These are phyloP conservation scores for Alexandromys oeconomus DNA, from an alignment of 2,797 vertebrate genomes.

Conservation along the genomic window DNA sequence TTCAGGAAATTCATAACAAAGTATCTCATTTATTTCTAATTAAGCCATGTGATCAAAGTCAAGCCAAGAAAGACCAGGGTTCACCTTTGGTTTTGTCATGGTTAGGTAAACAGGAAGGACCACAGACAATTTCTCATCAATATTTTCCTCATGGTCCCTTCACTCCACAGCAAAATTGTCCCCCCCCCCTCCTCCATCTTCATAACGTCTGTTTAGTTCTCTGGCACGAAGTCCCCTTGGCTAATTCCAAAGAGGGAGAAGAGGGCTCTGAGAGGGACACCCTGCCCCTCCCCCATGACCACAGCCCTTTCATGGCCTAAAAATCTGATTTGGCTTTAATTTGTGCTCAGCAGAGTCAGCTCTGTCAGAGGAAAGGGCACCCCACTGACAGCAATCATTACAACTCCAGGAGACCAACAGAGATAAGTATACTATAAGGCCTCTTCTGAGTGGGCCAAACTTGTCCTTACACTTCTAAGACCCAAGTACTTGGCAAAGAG, in stretches of 20 bases:
- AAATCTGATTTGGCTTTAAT: constrained; percentile 83
- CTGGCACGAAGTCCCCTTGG: background rate
- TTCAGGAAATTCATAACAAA: constrained; percentile 5
- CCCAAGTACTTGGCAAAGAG: constrained; percentile 26
- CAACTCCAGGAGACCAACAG: constrained; percentile 81
- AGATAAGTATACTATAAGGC: constrained; percentile 81
- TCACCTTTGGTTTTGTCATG: background rate
- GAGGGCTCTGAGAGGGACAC: background rate
- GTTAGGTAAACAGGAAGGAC: background rate
- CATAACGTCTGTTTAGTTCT: background rate
- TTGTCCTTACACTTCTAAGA: constrained; percentile 65
- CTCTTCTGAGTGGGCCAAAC: constrained; percentile 77
- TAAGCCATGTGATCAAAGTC: background rate
- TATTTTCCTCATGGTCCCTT: background rate
- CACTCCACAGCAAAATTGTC: background rate
- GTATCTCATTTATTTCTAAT: background rate
- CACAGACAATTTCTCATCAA: background rate
- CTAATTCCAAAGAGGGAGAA: constrained; percentile 35
- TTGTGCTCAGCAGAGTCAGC: constrained; percentile 80
- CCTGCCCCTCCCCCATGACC: background rate
- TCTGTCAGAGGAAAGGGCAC: constrained; percentile 78
- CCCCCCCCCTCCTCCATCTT: background rate
- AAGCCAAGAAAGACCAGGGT: background rate
- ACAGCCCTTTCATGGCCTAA: constrained; percentile 58
- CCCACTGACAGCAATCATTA: constrained; percentile 83